Conservation (phyloP, 2,113 vertebrate species). For the Zosterops lateralis region DNA sequence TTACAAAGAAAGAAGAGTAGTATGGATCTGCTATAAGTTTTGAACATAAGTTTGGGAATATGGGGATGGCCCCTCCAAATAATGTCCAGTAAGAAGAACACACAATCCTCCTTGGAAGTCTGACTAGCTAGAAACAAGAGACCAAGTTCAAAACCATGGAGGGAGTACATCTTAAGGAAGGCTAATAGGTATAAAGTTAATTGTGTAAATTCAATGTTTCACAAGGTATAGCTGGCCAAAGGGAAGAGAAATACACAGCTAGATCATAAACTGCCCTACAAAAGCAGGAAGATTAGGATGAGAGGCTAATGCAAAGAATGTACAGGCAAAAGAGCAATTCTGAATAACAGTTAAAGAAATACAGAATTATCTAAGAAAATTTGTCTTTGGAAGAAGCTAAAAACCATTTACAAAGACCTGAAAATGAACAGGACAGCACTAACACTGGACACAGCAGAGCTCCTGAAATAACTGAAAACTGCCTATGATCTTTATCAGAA, state of each 20-base stretch:
- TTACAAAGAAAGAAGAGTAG: not conserved
- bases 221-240: not conserved
- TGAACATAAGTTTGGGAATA: not conserved
- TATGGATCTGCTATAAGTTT: not conserved
- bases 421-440: not conserved
- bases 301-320: not conserved
- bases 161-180: not conserved
- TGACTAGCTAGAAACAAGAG: not conserved
- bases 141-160: not conserved
- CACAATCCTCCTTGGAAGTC: not conserved
- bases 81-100: not conserved
- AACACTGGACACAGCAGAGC: not conserved
- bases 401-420: not conserved
- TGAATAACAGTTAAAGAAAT: not conserved
- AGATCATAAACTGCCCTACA: not conserved
- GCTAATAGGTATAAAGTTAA: not conserved
- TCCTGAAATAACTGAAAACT: not conserved
- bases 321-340: not conserved
- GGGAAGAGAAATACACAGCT: not conserved
- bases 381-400: not conserved
- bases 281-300: not conserved
- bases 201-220: not conserved
- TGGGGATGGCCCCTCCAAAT: not conserved
- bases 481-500: not conserved
- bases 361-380: not conserved